Conservation (phyloP, 2,888 invertebrate species). For the Drosophila prostipennis region DNA sequence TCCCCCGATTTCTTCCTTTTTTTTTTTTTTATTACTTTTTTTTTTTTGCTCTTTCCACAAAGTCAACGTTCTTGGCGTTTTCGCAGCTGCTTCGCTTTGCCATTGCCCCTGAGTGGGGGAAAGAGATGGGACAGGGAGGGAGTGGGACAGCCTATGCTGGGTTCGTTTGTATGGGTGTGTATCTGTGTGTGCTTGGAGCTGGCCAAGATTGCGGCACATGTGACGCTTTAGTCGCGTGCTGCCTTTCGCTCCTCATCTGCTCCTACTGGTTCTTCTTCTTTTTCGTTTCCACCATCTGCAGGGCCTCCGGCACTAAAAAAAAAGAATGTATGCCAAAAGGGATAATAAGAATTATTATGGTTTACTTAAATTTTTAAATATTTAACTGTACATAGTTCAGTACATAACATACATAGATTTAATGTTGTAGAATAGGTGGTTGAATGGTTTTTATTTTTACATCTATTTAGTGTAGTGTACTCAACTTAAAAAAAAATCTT, state of each 20-base stretch:
- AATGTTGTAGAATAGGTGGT: too few species aligned
- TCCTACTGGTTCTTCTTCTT: conserved; percentile 16
- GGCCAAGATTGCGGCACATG: conserved; percentile 74
- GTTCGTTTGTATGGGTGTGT: conserved; percentile 12
- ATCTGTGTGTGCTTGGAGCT: conserved; percentile 4
- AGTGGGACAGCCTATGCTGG: conserved; percentile 4
- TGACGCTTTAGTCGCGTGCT: conserved; percentile 79
- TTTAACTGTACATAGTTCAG: too few species aligned
- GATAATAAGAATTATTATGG: too few species aligned
- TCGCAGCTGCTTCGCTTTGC: conserved; percentile 68
- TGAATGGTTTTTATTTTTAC: too few species aligned
- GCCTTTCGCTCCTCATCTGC: conserved; percentile 51
- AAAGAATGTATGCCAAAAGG: too few species aligned
- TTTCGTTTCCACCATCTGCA: conserved; percentile 4
- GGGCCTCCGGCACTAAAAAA: conserved; percentile 2
- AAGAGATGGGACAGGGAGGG: background rate
- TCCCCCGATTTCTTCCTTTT: conserved; percentile 43
- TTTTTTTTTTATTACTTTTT: conserved; percentile 37
- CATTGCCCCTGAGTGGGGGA: conserved; percentile 29
- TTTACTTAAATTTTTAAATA: too few species aligned
- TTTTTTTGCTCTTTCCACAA: conserved; percentile 68
- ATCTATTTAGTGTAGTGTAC: too few species aligned
- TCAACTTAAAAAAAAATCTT: too few species aligned
- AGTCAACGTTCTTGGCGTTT: conserved; percentile 77
- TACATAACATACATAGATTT: too few species aligned